A percentile compares a stretch with the other conserved stretches of the same genome.
Conservation (phyloP, 2,113 vertebrate species). For the Chionomys nivalis region DNA sequence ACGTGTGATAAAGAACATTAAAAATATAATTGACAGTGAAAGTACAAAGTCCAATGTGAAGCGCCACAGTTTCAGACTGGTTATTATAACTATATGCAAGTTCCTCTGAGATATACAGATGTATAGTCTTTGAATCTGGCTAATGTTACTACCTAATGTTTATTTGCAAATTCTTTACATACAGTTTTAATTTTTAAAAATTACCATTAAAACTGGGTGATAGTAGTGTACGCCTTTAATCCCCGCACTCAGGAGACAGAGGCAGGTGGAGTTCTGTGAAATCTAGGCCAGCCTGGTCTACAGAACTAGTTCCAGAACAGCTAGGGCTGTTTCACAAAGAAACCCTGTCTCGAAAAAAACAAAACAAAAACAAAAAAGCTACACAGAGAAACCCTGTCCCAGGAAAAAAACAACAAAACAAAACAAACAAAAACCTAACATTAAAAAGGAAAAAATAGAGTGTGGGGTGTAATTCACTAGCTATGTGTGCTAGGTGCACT, state of each 20-base stretch:
- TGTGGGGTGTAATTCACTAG: no score
- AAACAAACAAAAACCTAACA: no score
- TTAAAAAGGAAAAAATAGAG: background rate
- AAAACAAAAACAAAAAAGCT: no score
- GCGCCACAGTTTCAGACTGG: background rate
- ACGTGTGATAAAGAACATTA: background rate
- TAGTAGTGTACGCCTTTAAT: no score
- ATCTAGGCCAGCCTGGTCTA: no score
- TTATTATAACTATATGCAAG: background rate
- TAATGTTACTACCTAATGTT: background rate
- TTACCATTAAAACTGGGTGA: background rate
- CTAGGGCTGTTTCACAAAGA: no score
- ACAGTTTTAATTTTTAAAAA: background rate
- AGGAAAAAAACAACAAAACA: no score
- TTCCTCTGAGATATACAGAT: background rate
- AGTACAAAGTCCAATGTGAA: background rate
- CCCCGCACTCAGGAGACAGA: no score
- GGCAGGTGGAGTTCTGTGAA: no score
- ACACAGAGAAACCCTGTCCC: no score
- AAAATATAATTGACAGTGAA: background rate
- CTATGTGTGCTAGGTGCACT: background rate
- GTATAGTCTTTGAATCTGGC: background rate
- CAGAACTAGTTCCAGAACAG: no score
- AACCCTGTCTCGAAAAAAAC: no score
- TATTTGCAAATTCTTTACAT: background rate